Evolutionary conservation across 2,888 invertebrate species (phyloP).

Genomic region (Ganaspis brasiliensis): DNA sequence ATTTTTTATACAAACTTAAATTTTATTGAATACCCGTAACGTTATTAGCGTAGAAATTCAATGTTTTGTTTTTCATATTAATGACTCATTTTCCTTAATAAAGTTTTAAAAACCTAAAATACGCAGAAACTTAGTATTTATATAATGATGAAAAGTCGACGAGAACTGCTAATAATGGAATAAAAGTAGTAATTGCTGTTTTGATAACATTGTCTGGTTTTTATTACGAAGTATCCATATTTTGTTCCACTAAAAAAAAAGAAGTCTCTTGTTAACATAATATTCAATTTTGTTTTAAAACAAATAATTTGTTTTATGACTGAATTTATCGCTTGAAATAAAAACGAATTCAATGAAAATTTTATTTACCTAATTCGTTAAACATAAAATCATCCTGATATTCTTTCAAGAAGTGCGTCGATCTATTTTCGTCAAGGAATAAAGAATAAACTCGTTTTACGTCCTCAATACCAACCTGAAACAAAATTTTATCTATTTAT

Average conservation of each 20-base stretch:
- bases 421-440: slow-evolving; percentile 96
- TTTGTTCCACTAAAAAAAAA: slow-evolving; percentile 68
- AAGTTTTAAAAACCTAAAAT: too few species aligned
- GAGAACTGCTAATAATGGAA: slow-evolving; percentile 21
- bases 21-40: slow-evolving; percentile 39
- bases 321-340: too few species aligned
- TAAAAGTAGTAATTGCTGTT: slow-evolving; percentile 9
- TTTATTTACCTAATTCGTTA: slow-evolving; percentile 82
- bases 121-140: too few species aligned
- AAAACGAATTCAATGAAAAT: too few species aligned
- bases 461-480: slow-evolving; percentile 89
- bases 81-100: too few species aligned
- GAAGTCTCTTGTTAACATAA: too few species aligned
- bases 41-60: too few species aligned
- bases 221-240: slow-evolving; percentile 71
- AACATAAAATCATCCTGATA: slow-evolving; percentile 99
- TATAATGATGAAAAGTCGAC: too few species aligned
- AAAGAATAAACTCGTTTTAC: slow-evolving; percentile 97
- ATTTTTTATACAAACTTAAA: slow-evolving; percentile 2
- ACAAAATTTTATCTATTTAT: slow-evolving; percentile 20
- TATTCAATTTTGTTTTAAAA: too few species aligned
- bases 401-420: slow-evolving; percentile 95
- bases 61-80: too few species aligned
- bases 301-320: too few species aligned
- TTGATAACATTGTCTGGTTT: slow-evolving; percentile 34